Percentiles rank a stretch among this genome's conserved stretches.
Conservation (phyloP, 2,797 vertebrate species). For the Pristis pectinata region DNA sequence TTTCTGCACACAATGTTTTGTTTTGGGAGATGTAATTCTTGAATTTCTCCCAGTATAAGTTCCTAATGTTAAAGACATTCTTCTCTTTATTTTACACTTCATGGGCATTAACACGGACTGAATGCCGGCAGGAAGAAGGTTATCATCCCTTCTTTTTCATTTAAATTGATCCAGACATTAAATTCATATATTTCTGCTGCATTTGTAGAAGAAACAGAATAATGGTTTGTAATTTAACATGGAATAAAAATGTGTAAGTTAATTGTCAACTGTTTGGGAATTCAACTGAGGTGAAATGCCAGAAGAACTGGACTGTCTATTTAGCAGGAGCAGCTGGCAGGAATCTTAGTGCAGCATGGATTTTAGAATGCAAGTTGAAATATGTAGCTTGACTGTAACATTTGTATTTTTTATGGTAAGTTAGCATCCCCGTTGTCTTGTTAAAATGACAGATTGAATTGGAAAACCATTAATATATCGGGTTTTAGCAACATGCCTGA, state of each 20-base stretch:
- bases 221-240: background rate
- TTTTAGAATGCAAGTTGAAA: constrained; percentile 34
- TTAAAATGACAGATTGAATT: constrained; percentile 39
- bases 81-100: background rate
- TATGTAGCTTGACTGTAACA: constrained; percentile 35
- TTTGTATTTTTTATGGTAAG: constrained; percentile 39
- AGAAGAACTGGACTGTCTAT: constrained; percentile 25
- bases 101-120: background rate
- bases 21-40: background rate
- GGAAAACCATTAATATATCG: constrained; percentile 36
- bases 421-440: constrained; percentile 36
- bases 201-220: background rate
- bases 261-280: constrained; percentile 7
- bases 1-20: background rate
- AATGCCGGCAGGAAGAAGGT: background rate
- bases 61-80: background rate
- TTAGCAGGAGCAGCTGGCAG: constrained; percentile 32
- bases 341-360: constrained; percentile 13
- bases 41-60: background rate
- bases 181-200: background rate
- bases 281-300: constrained; percentile 19
- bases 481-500: constrained; percentile 30
- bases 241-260: background rate
- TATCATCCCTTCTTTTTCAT: too few relatives aligned
- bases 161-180: background rate